Evolutionary conservation across 2,888 invertebrate genomes (phyloP), one percentile per base, ranked within the genome.

Genomic region (Standfussiana lucernea): DNA sequence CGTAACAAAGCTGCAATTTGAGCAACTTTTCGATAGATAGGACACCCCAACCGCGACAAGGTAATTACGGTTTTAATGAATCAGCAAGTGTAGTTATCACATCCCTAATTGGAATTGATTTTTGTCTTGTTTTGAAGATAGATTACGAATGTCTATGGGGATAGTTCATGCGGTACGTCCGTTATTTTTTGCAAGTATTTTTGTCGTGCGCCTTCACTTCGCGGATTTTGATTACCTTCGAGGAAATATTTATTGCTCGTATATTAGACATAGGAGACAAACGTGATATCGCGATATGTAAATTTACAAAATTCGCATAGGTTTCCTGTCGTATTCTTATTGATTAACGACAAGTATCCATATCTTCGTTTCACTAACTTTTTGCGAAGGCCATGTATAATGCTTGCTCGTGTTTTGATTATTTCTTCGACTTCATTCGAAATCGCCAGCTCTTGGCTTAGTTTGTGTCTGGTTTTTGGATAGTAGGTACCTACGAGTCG

Each of bases 201-300:
- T 84, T 71, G 40, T 18, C 53, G 53, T 77, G 75, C 62, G 72
- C 83, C 67, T 79, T 61, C 47, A 69, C 42, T 72, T 78, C 11
- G 68, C 32, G 45, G 32, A 68, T 77, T 82, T 75, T 59, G 37
- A 83, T 76, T 84, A 64, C 73, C 40, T 71, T 66, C 28, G 47
- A n/a, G 37, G 64, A 77, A 76, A 69, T 86, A 82, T 72, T 85
- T 75, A 65, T 80, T 85, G 86, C 89, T 87, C 86, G 77, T 80
- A 77, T 79, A 86, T 78, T 82, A 82, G 24, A 75, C n/a, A 72
- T 75, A 88, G 90, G 88, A 88, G 88, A 90, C 50, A 81, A 90
- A 89, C 90, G 93, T 86, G 92, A 93, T 87, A 88, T 93, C 93
- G 90, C 93, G 89, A 79, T 90, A 92, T 93, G 93, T 85, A 92